Conservation (phyloP, 2,888 invertebrate species). For the Notodonta dromedarius region DNA sequence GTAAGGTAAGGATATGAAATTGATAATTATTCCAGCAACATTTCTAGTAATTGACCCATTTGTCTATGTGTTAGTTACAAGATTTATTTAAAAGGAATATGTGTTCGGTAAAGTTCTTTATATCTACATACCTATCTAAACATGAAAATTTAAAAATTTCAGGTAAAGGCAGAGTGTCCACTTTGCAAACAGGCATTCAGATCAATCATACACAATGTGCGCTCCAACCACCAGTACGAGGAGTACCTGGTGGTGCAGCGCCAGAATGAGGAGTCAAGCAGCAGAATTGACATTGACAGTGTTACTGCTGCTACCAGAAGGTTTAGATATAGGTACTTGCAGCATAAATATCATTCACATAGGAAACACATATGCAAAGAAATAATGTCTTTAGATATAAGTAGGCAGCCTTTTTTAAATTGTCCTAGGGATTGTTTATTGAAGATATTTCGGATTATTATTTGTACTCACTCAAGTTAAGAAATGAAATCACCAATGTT, state of each 20-base stretch:
- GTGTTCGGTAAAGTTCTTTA: background rate
- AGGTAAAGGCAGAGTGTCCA: conserved; percentile 97
- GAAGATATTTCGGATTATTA: too few species aligned
- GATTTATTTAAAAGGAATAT: too few species aligned
- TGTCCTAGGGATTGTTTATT: too few species aligned
- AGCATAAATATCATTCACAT: too few species aligned
- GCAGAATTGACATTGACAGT: conserved; percentile 63
- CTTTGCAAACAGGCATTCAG: conserved; percentile 96
- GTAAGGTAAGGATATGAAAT: conserved; percentile 85
- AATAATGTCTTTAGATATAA: too few species aligned
- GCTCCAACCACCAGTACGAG: conserved; percentile 94
- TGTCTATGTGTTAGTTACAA: too few species aligned
- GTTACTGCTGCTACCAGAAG: conserved; percentile 62
- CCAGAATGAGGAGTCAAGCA: conserved; percentile 53
- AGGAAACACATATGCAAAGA: too few species aligned
- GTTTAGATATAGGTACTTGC: conserved; percentile 76
- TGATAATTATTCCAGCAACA: conserved; percentile 3
- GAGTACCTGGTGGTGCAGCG: conserved; percentile 87
- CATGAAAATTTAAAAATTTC: conserved; percentile 44
- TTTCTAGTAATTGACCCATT: too few species aligned
- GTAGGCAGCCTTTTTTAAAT: too few species aligned
- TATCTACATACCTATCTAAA: background rate
- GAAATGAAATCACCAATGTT: too few species aligned
- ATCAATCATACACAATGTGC: conserved; percentile 96
- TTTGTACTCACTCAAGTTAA: too few species aligned